Evolutionary conservation across 2,888 invertebrate species (phyloP).

Genomic region (Flabesymbios commensalis): DNA sequence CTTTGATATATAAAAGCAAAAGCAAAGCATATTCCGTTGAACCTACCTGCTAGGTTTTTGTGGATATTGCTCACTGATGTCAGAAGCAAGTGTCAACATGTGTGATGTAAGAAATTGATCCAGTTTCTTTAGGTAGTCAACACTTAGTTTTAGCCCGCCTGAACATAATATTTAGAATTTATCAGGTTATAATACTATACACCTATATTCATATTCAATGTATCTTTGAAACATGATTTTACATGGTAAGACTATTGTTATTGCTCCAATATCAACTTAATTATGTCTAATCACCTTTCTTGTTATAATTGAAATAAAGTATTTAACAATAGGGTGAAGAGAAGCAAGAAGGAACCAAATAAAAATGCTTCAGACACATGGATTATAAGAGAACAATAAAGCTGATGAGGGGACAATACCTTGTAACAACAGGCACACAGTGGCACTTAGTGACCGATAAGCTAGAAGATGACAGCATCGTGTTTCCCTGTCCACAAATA

Average conservation of each 20-base stretch:
- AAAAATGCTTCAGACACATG: too few relatives aligned
- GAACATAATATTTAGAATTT: constrained; percentile 15
- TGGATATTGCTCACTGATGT: constrained; percentile 61
- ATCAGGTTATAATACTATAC: neutral
- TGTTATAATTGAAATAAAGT: too few relatives aligned
- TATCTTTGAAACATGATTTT: too few relatives aligned
- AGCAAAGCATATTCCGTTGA: neutral
- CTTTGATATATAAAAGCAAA: too few relatives aligned
- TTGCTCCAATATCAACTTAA: too few relatives aligned
- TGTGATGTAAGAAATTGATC: constrained; percentile 72
- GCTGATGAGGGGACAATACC: too few relatives aligned
- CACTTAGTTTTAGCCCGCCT: constrained; percentile 42
- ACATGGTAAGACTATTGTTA: too few relatives aligned
- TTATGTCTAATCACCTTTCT: too few relatives aligned
- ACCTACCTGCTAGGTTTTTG: constrained; percentile 45
- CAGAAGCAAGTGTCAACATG: constrained; percentile 58
- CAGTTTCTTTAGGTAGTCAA: constrained; percentile 76
- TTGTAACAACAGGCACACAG: constrained; percentile 82
- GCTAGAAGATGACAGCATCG: constrained; percentile 81
- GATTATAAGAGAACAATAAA: too few relatives aligned
- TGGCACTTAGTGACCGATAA: constrained; percentile 83
- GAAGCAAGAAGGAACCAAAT: too few relatives aligned
- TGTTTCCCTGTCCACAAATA: constrained; percentile 67
- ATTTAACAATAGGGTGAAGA: too few relatives aligned
- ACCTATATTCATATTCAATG: too few relatives aligned